Evolutionary conservation across 2,113 vertebrate genomes (phyloP).

Genomic region (Atlantisia rogersi): DNA sequence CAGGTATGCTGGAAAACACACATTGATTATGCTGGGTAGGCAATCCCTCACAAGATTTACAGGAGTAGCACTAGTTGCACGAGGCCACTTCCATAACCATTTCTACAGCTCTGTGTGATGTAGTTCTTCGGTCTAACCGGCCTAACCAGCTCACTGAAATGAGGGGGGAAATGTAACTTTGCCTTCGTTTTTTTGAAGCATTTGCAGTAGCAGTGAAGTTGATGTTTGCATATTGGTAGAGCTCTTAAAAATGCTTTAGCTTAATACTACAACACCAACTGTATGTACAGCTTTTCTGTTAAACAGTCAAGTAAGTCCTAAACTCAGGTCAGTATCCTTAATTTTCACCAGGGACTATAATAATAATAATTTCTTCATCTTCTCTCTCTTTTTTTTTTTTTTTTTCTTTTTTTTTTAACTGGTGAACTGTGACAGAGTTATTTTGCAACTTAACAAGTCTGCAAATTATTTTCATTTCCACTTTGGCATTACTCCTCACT

Average conservation of each 20-base stretch:
- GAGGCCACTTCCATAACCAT: background rate
- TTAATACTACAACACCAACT: background rate
- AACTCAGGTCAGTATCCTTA: background rate
- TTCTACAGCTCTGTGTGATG: background rate
- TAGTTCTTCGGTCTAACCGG: background rate
- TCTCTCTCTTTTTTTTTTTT: no score
- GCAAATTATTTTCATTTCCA: conserved; percentile 50
- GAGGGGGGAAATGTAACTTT: background rate
- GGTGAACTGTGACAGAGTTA: background rate
- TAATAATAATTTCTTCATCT: background rate
- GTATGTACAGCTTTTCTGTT: background rate
- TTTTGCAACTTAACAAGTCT: conserved; percentile 47
- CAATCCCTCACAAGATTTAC: background rate
- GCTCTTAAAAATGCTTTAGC: background rate
- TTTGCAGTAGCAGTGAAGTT: background rate
- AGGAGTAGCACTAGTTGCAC: background rate
- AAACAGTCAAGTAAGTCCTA: background rate
- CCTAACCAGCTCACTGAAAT: background rate
- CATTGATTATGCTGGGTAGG: background rate
- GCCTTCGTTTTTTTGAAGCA: background rate
- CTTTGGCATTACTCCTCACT: background rate
- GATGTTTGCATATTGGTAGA: background rate
- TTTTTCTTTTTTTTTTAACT: background rate
- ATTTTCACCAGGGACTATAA: background rate
- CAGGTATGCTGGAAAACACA: rapidly evolving